phyloP scores from a whole-genome alignment of 64 coral and sea anemone species.

The Pocillopora damicornis region DNA sequence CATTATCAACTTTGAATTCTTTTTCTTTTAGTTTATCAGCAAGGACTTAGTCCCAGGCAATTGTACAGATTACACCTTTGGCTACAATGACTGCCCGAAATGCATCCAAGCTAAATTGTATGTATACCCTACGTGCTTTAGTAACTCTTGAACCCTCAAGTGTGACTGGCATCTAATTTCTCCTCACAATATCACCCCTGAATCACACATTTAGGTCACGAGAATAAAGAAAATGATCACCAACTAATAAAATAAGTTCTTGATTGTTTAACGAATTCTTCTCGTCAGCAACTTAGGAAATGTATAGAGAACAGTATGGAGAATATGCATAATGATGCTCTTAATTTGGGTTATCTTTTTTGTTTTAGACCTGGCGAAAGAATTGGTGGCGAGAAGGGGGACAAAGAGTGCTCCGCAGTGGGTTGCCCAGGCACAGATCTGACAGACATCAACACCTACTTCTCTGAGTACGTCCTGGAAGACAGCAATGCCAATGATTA shows the following conservation, averaged over 20 bases:
- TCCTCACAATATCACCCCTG: too few relatives aligned
- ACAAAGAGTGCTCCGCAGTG: neutral
- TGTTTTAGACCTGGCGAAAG: neutral
- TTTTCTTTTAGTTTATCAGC: slow-evolving; percentile 16
- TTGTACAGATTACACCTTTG: slow-evolving; percentile 24
- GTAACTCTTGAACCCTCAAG: too few relatives aligned
- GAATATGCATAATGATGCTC: neutral
- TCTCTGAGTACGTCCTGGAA: slow-evolving; percentile 52
- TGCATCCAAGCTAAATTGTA: slow-evolving; percentile 22
- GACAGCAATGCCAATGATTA: slow-evolving; percentile 59
- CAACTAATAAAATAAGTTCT: too few relatives aligned
- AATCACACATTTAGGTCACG: too few relatives aligned
- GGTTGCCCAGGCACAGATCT: slow-evolving; percentile 13
- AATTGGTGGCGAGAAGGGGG: neutral
- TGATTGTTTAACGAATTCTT: too few relatives aligned
- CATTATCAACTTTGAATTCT: neutral
- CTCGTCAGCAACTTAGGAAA: neutral
- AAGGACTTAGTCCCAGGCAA: neutral
- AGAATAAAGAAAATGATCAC: too few relatives aligned
- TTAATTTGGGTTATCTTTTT: neutral
- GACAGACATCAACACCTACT: slow-evolving; percentile 33
- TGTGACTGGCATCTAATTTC: too few relatives aligned
- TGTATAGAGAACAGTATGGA: neutral
- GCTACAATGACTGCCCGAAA: slow-evolving; percentile 49
- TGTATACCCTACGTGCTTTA: neutral